Percentiles rank a stretch among this genome's conserved stretches.
Conservation (phyloP, 2,888 invertebrate genomes). For the Sarcophaga rosellei region DNA sequence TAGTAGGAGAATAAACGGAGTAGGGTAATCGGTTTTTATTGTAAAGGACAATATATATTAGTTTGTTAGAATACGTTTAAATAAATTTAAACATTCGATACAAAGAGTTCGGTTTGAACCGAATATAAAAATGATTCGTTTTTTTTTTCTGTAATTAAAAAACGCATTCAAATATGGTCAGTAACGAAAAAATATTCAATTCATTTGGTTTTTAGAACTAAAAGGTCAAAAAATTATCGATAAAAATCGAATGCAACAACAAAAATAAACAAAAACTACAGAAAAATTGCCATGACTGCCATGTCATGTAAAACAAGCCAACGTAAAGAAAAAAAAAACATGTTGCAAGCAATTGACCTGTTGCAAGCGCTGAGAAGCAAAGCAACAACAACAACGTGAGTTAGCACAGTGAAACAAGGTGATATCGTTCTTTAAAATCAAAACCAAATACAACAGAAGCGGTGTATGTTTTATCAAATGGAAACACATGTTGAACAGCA, state of each 20-base stretch:
- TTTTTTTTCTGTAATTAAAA: background rate
- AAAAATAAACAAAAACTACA: background rate
- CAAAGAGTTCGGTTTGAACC: background rate
- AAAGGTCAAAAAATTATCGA: slow-evolving; percentile 40
- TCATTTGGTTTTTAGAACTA: slow-evolving; percentile 21
- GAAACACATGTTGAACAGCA: slow-evolving; percentile 51
- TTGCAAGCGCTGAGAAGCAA: slow-evolving; percentile 14
- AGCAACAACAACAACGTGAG: slow-evolving; percentile 7
- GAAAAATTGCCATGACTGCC: background rate
- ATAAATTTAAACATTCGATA: too few species aligned
- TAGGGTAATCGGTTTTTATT: too few species aligned
- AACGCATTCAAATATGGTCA: slow-evolving; percentile 46
- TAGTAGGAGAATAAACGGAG: too few species aligned
- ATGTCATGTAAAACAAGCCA: slow-evolving; percentile 14
- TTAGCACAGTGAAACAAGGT: background rate
- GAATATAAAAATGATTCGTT: background rate
- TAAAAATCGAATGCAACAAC: background rate
- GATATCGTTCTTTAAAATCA: background rate
- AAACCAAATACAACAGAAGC: slow-evolving; percentile 11
- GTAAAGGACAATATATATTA: too few species aligned
- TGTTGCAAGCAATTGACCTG: slow-evolving; percentile 55
- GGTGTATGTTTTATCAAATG: slow-evolving; percentile 1
- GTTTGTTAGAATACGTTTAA: too few species aligned
- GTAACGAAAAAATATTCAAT: slow-evolving; percentile 44
- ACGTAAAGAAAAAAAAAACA: slow-evolving; percentile 9